Conservation (phyloP, 2,113 vertebrate genomes). For the Lipophrys pholis region DNA sequence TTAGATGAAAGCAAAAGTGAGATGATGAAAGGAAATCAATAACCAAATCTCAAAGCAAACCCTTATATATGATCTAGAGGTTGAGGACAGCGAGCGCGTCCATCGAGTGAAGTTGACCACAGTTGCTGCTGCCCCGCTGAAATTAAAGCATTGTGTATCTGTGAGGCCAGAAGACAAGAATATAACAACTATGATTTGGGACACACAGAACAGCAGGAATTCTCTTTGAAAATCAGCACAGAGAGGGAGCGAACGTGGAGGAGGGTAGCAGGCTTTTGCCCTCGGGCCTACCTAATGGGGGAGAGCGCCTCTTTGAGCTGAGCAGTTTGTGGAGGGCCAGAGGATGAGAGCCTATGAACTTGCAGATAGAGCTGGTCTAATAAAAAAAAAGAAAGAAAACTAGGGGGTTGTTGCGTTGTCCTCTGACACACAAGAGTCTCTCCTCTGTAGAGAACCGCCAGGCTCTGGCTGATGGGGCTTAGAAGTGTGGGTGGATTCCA, state of each 20-base stretch:
- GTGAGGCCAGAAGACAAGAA: conserved; percentile 66
- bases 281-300: conserved; percentile 58
- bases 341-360: conserved; percentile 73
- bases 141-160: conserved; percentile 50
- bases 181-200: conserved; percentile 69
- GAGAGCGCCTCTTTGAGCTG: conserved; percentile 68
- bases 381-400: conserved; percentile 44
- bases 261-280: conserved; percentile 64
- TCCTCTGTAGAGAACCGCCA: conserved; percentile 44
- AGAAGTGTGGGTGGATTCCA: conserved; percentile 61
- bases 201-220: conserved; percentile 74
- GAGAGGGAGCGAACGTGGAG: conserved; percentile 56
- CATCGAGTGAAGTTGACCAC: conserved; percentile 18
- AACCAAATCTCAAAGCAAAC: conserved; percentile 1
- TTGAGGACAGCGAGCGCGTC: too few species aligned
- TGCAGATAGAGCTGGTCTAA: conserved; percentile 61
- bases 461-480: conserved; percentile 42
- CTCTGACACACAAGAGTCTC: conserved; percentile 64
- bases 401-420: conserved; percentile 59
- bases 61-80: too few species aligned
- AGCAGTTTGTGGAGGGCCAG: conserved; percentile 68
- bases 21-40: conserved; percentile 11
- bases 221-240: conserved; percentile 74
- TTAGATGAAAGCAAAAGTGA: conserved; percentile 10
- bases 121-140: conserved; percentile 31